Evolutionary conservation across 2,797 vertebrate species (phyloP).

Genomic region (Delichon dasypus): DNA sequence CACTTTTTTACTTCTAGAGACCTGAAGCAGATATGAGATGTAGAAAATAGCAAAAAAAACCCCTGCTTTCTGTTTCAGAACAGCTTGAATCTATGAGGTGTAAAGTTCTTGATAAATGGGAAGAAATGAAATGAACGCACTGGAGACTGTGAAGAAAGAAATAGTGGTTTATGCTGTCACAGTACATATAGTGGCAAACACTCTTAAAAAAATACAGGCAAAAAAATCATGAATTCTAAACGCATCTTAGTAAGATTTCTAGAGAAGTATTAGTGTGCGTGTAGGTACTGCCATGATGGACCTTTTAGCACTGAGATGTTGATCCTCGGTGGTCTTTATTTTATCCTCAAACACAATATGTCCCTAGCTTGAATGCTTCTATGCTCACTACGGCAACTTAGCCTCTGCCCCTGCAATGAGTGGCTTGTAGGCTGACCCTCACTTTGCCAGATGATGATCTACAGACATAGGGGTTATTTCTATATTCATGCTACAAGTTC

Average conservation of each 20-base stretch:
- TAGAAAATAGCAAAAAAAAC: neutral
- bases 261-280: neutral
- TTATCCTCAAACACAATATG: neutral
- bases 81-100: constrained; percentile 67
- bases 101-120: constrained; percentile 70
- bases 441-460: neutral
- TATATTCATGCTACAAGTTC: neutral
- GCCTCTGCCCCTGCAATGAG: neutral
- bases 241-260: neutral
- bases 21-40: neutral
- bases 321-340: neutral
- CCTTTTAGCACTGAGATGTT: neutral
- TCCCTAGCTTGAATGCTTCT: neutral
- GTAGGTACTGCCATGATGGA: rapidly evolving
- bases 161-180: constrained; percentile 50
- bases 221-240: neutral
- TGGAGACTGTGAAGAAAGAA: constrained; percentile 74
- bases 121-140: constrained; percentile 73
- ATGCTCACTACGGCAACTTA: neutral
- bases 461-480: neutral
- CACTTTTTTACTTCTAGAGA: constrained; percentile 35
- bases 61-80: neutral
- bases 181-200: constrained; percentile 34
- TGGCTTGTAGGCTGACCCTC: neutral
- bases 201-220: constrained; percentile 71